Evolutionary conservation across 2,113 vertebrate species (phyloP), one percentile per base, ranked within the genome.

Genomic region (cat (Felis catus)): DNA sequence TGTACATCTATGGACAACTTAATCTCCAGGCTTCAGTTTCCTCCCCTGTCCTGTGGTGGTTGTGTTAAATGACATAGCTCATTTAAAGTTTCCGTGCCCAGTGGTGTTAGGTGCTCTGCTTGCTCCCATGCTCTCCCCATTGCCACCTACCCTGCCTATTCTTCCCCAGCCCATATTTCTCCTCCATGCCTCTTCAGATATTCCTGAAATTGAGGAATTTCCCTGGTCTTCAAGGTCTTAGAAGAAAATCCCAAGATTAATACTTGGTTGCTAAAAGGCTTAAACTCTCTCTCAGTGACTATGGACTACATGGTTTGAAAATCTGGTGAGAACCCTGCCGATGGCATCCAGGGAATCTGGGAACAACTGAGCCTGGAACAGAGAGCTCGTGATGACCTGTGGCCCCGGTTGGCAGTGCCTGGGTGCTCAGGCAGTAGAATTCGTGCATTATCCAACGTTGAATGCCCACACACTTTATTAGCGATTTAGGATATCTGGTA

Each of bases 381-480:
- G 18, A 36, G 55, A 31, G 29, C 71, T 41, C 21, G 33, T 45
- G 18, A 16, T n/a, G 36, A 5, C 36, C 27, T 36, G 3, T 8
- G 14, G 5, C 29, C 36, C 18, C 36, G 25, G 36, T 71, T 14
- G 29, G 14, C 21, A 41, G 15, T 0, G 4, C 3, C 19, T 80
- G 27, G 7, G 11, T 7, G 25, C 48, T 53, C 89, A 16, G 5
- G 39, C 5, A 51, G 74, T 71, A 4, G 8, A 82, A 45, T 14
- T 41, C 31, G 7, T 8, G 3, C 41, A 2, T 0, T 0, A 0
- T 16, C 63, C 63, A 55, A 27, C 2, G 25, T 33, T 41, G 58
- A 71, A 21, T 7, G 9, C 25, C 45, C 39, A 41, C 21, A 70
- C 36, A 48, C 48, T 63, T 93, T 5, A n/a, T 36, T 55, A 36